These are phyloP conservation scores for Epinephelus malabaricus DNA, from an alignment of 2,797 vertebrate genomes.

Conservation along the genomic window DNA sequence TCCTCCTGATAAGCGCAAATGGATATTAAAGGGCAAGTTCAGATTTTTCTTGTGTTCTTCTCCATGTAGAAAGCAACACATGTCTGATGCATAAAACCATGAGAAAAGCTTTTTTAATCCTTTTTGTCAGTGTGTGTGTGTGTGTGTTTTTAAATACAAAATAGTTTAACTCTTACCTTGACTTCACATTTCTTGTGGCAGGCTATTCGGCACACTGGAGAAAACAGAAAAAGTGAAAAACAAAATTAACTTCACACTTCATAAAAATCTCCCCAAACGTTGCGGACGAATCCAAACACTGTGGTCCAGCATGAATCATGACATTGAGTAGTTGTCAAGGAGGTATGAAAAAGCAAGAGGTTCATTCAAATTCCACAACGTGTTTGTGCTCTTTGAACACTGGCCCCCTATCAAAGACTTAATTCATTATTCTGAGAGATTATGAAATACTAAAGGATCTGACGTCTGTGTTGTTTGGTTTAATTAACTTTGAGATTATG, in stretches of 20 bases:
- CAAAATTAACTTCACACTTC: constrained; percentile 42
- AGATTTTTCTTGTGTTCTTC: not conserved
- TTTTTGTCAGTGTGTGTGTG: not conserved
- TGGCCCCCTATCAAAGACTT: constrained; percentile 27
- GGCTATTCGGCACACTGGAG: constrained; percentile 90
- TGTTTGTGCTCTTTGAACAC: constrained; percentile 58
- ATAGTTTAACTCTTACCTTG: constrained; percentile 89
- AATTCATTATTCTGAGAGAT: constrained; percentile 22
- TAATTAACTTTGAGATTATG: not conserved
- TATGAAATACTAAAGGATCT: not conserved
- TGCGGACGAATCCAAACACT: constrained; percentile 26
- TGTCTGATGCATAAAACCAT: not conserved
- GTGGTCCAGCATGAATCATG: constrained; percentile 38
- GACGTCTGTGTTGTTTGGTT: not conserved
- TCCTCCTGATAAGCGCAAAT: constrained; percentile 60
- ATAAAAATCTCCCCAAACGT: constrained; percentile 48
- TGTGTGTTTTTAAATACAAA: not conserved
- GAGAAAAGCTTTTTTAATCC: not conserved
- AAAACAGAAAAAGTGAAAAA: constrained; percentile 51
- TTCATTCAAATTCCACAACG: constrained; percentile 52
- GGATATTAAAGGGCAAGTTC: constrained; percentile 44
- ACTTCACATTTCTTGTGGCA: constrained; percentile 96
- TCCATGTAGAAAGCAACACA: not conserved
- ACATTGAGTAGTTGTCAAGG: constrained; percentile 44
- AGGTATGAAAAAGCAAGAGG: constrained; percentile 50